Evolutionary conservation across 1,140 invertebrate genomes (phyloP).

Genomic region (Caerostris darwini): DNA sequence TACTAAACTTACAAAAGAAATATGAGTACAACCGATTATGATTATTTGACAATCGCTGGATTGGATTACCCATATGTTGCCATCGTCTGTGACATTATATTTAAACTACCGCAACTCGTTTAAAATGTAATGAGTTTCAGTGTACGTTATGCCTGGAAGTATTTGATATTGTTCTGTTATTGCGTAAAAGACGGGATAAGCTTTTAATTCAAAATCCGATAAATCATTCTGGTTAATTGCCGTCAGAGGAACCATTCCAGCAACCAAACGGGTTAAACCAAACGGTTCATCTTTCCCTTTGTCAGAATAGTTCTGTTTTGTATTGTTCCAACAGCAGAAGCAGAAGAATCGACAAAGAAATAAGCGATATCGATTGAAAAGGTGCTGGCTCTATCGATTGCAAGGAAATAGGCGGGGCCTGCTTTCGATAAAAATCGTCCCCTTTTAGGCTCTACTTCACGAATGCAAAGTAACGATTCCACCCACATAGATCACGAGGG

Average conservation of each 20-base stretch:
- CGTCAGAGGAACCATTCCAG: neutral
- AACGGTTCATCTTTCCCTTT: neutral
- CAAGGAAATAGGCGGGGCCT: constrained; percentile 26
- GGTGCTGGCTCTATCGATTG: constrained; percentile 30
- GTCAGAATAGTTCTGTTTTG: neutral
- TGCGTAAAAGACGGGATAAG: neutral
- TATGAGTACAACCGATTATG: too few species aligned
- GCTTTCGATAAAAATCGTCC: constrained; percentile 21
- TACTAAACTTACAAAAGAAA: too few species aligned
- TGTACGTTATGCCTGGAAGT: neutral
- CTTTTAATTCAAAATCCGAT: neutral
- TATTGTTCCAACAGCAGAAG: neutral
- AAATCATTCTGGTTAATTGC: neutral
- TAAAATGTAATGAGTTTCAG: neutral
- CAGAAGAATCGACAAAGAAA: neutral
- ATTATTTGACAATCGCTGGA: too few species aligned
- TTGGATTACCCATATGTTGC: neutral
- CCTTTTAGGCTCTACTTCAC: neutral
- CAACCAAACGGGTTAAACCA: neutral
- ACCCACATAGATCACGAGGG: neutral
- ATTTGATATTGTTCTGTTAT: neutral
- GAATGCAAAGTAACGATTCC: neutral
- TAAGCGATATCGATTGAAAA: constrained; percentile 32
- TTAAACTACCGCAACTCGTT: neutral
- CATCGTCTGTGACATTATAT: neutral